Evolutionary conservation across 2,113 vertebrate genomes (phyloP), one percentile per base, ranked within the genome.

Genomic region (Alethe diademata): DNA sequence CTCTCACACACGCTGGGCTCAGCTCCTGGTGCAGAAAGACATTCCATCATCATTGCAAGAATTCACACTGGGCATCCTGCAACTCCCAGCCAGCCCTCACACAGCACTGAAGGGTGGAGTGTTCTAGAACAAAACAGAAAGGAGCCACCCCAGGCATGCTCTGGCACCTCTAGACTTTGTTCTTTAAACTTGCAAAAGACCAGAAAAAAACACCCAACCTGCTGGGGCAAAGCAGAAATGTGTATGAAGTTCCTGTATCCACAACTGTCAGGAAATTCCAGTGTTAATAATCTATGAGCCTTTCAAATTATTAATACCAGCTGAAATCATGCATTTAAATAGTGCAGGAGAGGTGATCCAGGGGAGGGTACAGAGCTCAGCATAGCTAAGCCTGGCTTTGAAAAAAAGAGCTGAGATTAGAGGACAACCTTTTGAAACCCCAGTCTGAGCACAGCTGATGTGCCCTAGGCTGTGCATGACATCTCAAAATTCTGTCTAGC

Each of bases 31-130:
- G 54, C 38, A 48, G 16, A 79, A 47, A 35, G 14, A 15, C 36
- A 79, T 88, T 29, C 71, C 9, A 7, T 72, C 35, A 25, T 22
- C 45, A 24, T 1, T 42, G 58, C 33, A 72, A 79, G 87, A 70
- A 73, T 14, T 36, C 60, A 62, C 50, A n/a, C 28, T 31, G 18
- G 35, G 9, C 67, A 72, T 28, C 33, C 57, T 56, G 62, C 61
- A 64, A 7, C 29, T 45, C 76, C 26, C 45, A 48, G 56, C 56
- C 51, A 57, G 4, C 53, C 24, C 0, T 64, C 24, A 43, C 56
- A n/a, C 2, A 22, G 33, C 3, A 19, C 28, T 70, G n/a, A 14
- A 50, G 16, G 14, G 17, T 5, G 9, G 5, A 12, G 23, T 0
- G 0, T 11, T 50, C 54, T 65, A 45, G 14, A 47, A 25, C 76